Evolutionary conservation across 2,797 vertebrate species (phyloP), one percentile per base, ranked within the genome.

Genomic region (Peromyscus eremicus): DNA sequence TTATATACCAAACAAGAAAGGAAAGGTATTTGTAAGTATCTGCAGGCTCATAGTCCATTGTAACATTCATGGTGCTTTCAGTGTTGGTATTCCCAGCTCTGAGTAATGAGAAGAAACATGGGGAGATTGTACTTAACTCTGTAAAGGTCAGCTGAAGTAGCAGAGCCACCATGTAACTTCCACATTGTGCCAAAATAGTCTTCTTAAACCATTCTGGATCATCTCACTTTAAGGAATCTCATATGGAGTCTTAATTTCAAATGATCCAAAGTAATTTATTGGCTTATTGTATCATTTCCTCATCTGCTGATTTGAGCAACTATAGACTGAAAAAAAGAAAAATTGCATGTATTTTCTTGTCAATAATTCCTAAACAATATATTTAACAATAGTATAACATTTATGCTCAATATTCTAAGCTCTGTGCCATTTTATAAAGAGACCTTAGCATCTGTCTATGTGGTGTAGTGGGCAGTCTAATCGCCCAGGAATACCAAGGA

Each of bases 251-350:
- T 94, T 88, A 81, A 77, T 52, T 91, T 64, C 85, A 83, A 93
- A n/a, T 66, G 11, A 89, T 55, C 46, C 46, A 95, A 80, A 95
- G 79, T 85, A 88, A 92, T 49, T 90, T 90, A 84, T 82, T 70
- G 85, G 73, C 81, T 46, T 52, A 49, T 46, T 84, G 3, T 62
- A 10, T 80, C 13, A 29, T 70, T 73, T 87, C 66, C 29, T 80
- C 19, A 92, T n/a, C 37, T 21, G 27, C 7, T 62, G 25, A 73
- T 87, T 37, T 86, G 52, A 64, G 23, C 29, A 95, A 73, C 25
- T n/a, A 19, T 21, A 46, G 29, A 80, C 29, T 86, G 27, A 87
- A 81, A 60, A 46, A 43, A 66, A 49, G 12, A 57, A 68, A 85
- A 77, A 34, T 5, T 60, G 34, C 5, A 13, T 60, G 2, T 25